Evolutionary conservation across 23 tunicate species (phyloP).

Genomic region (Pegea sp.): DNA sequence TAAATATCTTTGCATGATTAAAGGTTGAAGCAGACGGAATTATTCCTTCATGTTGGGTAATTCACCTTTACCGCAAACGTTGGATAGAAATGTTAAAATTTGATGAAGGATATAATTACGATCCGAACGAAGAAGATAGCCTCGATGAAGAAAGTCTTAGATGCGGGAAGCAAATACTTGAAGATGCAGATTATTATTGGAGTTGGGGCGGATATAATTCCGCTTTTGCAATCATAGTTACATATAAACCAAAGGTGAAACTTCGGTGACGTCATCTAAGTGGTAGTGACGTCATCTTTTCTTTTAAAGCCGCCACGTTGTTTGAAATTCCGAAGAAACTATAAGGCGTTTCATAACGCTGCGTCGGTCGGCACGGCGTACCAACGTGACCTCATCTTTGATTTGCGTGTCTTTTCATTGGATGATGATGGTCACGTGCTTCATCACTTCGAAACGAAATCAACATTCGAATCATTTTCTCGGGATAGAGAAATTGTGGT

Average conservation of each 20-base stretch:
- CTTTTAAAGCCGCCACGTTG: too few relatives aligned
- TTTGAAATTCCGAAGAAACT: too few relatives aligned
- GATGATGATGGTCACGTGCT: conserved; percentile 34
- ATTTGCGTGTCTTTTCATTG: conserved; percentile 33
- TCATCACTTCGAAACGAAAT: conserved; percentile 7
- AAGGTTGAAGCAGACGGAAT: conserved; percentile 78
- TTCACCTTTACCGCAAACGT: conserved; percentile 48
- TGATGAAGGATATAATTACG: conserved; percentile 60
- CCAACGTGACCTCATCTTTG: conserved; percentile 21
- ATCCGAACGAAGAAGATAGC: conserved; percentile 9
- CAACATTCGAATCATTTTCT: conserved; percentile 11
- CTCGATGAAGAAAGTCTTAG: conserved; percentile 26
- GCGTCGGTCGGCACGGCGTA: conserved; percentile 32
- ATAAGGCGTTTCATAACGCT: too few relatives aligned
- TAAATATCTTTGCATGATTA: neutral
- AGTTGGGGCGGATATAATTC: conserved; percentile 95
- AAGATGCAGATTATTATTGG: conserved; percentile 81
- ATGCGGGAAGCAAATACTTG: conserved; percentile 49
- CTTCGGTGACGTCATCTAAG: too few relatives aligned
- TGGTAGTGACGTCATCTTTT: too few relatives aligned
- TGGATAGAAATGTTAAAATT: conserved; percentile 81
- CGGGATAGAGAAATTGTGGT: conserved; percentile 53
- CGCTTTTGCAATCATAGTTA: conserved; percentile 57
- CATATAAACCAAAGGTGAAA: conserved; percentile 32
- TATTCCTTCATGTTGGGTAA: conserved; percentile 56